Conservation (phyloP, 2,888 invertebrate genomes). For the Gryllus longicercus region DNA sequence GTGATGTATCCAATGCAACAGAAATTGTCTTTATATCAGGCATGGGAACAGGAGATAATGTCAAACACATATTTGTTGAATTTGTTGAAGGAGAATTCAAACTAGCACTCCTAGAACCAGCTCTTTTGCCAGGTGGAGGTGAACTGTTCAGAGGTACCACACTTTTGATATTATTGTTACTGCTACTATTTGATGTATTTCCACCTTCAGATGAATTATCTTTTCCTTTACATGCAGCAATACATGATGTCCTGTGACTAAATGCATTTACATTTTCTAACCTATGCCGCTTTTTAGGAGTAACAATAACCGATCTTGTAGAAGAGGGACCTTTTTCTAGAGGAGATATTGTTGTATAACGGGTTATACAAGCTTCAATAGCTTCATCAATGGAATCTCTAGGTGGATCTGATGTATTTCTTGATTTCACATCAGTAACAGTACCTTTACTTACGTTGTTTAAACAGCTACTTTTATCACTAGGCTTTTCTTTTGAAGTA, state of each 20-base stretch:
- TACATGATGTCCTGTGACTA: constrained; percentile 30
- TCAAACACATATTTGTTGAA: background rate
- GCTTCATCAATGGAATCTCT: constrained; percentile 52
- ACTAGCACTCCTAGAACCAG: constrained; percentile 55
- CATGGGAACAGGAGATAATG: background rate
- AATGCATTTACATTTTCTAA: constrained; percentile 49
- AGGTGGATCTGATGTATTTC: constrained; percentile 28
- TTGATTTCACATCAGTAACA: constrained; percentile 29
- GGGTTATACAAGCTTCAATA: constrained; percentile 55
- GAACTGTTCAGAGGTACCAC: constrained; percentile 50
- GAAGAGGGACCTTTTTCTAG: constrained; percentile 40
- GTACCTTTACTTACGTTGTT: background rate
- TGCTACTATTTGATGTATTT: constrained; percentile 39
- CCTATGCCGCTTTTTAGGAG: constrained; percentile 71
- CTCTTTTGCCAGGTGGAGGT: constrained; percentile 47
- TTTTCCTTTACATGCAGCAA: constrained; percentile 49
- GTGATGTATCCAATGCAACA: constrained; percentile 24
- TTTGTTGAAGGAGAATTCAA: constrained; percentile 53
- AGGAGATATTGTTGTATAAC: constrained; percentile 45
- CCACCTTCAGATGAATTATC: constrained; percentile 35
- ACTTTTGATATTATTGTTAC: constrained; percentile 46
- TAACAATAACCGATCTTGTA: constrained; percentile 48
- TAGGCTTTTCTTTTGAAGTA: constrained; percentile 21
- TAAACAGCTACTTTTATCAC: constrained; percentile 20
- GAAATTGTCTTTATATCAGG: constrained; percentile 3